phyloP scores from a whole-genome alignment of 1,140 invertebrate genomes.

The Eufriesea mexicana region DNA sequence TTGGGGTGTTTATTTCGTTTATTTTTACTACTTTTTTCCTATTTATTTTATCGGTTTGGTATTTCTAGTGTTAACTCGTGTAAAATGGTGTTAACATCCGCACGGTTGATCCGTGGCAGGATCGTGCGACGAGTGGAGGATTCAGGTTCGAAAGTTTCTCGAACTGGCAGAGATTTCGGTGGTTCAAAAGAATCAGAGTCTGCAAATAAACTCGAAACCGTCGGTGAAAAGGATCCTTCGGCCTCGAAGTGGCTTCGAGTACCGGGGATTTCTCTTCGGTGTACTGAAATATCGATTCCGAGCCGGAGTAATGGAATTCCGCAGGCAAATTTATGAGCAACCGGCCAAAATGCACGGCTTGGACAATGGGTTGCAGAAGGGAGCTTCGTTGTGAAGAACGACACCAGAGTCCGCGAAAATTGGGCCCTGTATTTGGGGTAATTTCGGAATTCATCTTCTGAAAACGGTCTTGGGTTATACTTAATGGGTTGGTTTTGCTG shows the following conservation, averaged over 20 bases:
- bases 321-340: constrained; percentile 73
- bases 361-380: neutral
- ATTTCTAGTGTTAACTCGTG: no score
- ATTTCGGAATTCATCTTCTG: neutral
- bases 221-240: constrained; percentile 5
- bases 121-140: neutral
- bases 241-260: constrained; percentile 45
- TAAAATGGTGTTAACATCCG: neutral
- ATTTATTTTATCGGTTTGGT: no score
- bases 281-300: constrained; percentile 73
- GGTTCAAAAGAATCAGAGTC: constrained; percentile 19
- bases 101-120: neutral
- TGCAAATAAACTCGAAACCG: constrained; percentile 43
- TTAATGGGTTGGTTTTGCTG: neutral
- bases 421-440: neutral
- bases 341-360: neutral
- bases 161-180: constrained; percentile 12
- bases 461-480: neutral
- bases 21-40: no score
- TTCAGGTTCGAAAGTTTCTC: neutral
- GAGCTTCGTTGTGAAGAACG: neutral
- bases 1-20: neutral
- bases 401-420: neutral
- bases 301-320: constrained; percentile 74
- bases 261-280: constrained; percentile 46